These are phyloP conservation scores for Carapus acus DNA, from an alignment of 2,797 vertebrate genomes.

Conservation along the genomic window DNA sequence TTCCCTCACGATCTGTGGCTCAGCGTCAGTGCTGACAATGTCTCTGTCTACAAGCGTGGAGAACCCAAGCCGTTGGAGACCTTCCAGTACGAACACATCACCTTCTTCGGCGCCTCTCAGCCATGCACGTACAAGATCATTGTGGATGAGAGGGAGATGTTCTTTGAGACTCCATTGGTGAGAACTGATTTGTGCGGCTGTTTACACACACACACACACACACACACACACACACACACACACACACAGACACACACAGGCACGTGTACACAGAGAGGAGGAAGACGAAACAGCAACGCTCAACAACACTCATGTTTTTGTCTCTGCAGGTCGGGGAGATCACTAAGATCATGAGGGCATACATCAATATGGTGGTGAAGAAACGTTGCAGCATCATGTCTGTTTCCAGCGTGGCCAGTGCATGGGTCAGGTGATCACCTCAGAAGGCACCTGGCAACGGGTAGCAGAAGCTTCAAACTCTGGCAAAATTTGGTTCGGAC, in stretches of 20 bases:
- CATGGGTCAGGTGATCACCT: constrained; percentile 82
- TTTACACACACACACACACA: background rate
- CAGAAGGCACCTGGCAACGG: constrained; percentile 26
- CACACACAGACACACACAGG: too few relatives aligned
- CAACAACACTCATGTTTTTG: background rate
- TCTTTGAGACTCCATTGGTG: constrained; percentile 90
- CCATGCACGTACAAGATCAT: constrained; percentile 91
- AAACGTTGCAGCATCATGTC: constrained; percentile 91
- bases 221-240: background rate
- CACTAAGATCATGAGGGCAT: constrained; percentile 93
- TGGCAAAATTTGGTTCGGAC: constrained; percentile 26
- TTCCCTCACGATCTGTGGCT: constrained; percentile 94
- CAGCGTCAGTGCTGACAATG: constrained; percentile 85
- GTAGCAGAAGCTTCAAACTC: constrained; percentile 25
- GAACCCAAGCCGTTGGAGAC: constrained; percentile 89
- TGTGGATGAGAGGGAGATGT: constrained; percentile 91
- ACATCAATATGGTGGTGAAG: constrained; percentile 95
- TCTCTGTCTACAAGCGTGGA: constrained; percentile 88
- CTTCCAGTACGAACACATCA: constrained; percentile 90
- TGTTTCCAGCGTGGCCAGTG: constrained; percentile 75
- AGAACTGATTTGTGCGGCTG: background rate
- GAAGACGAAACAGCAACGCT: too few relatives aligned
- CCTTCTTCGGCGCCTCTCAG: constrained; percentile 89
- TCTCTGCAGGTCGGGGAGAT: constrained; percentile 83
- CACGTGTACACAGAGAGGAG: too few relatives aligned